These are phyloP conservation scores for Melipona beecheii DNA, from an alignment of 2,888 invertebrate genomes.

Conservation along the genomic window DNA sequence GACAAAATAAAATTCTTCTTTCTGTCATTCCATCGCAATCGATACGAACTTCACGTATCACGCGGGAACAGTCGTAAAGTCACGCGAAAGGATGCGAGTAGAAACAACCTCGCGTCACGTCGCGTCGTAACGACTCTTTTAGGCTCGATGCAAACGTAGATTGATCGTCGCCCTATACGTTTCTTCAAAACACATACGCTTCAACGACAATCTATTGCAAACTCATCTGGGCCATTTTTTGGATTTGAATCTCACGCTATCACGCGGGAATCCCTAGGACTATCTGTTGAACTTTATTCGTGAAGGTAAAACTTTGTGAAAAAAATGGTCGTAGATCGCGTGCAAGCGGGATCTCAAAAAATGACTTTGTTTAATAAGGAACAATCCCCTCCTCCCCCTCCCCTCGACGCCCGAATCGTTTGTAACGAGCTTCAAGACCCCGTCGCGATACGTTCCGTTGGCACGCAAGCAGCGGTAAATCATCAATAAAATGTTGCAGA, in stretches of 20 bases:
- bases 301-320: neutral
- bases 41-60: constrained; percentile 62
- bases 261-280: neutral
- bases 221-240: too few relatives aligned
- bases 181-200: too few relatives aligned
- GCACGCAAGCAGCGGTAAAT: constrained; percentile 67
- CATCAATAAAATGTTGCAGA: constrained; percentile 64
- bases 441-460: constrained; percentile 64
- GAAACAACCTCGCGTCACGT: neutral
- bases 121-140: neutral
- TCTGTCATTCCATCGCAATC: constrained; percentile 56
- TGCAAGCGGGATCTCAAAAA: constrained; percentile 49
- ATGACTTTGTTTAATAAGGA: constrained; percentile 64
- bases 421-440: constrained; percentile 53
- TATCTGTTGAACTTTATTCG: too few relatives aligned
- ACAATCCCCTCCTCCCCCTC: constrained; percentile 6
- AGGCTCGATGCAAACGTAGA: too few relatives aligned
- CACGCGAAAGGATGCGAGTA: constrained; percentile 70
- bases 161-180: too few relatives aligned
- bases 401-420: constrained; percentile 36
- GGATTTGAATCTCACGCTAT: too few relatives aligned
- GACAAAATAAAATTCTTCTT: constrained; percentile 50
- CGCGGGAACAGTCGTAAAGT: constrained; percentile 70
- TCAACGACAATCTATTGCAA: too few relatives aligned
- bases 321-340: constrained; percentile 23